These are phyloP conservation scores for Telmatochromis brachygnathus DNA, from an alignment of 2,113 vertebrate species.

Conservation along the genomic window DNA sequence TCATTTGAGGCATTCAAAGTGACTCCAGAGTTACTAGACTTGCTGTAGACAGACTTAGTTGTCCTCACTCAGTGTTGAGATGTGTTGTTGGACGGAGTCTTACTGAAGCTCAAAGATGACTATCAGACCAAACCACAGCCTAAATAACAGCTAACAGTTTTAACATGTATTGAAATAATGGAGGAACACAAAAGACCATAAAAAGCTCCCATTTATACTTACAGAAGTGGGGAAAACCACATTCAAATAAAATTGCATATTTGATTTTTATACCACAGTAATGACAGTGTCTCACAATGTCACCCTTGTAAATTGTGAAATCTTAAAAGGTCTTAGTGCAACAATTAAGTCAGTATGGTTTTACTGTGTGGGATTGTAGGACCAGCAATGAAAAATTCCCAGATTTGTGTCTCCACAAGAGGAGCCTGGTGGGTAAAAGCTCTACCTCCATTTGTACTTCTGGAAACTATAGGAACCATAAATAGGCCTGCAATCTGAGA, in stretches of 20 bases:
- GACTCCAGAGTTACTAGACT: not conserved
- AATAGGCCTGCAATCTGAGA: not conserved
- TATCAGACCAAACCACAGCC: not conserved
- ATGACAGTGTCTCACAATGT: not conserved
- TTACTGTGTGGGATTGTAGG: not conserved
- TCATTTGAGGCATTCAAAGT: not conserved
- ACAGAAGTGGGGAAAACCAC: not conserved
- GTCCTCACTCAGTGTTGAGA: not conserved
- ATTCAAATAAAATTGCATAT: not conserved
- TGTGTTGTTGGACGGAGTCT: not conserved
- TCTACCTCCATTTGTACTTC: not conserved
- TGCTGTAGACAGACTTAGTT: not conserved
- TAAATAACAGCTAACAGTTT: not conserved
- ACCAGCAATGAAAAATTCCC: not conserved
- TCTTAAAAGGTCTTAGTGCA: not conserved
- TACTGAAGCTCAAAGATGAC: not conserved
- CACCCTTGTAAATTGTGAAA: not conserved
- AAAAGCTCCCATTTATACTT: not conserved
- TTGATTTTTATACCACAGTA: not conserved
- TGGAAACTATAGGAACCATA: not conserved
- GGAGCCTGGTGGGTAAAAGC: not conserved
- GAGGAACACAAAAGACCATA: not conserved
- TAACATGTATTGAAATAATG: not conserved
- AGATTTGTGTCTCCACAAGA: not conserved
- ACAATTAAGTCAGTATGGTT: not conserved